Evolutionary conservation across 2,888 invertebrate species (phyloP), one percentile per base, ranked within the genome.

Genomic region (Esperia sulphurella): DNA sequence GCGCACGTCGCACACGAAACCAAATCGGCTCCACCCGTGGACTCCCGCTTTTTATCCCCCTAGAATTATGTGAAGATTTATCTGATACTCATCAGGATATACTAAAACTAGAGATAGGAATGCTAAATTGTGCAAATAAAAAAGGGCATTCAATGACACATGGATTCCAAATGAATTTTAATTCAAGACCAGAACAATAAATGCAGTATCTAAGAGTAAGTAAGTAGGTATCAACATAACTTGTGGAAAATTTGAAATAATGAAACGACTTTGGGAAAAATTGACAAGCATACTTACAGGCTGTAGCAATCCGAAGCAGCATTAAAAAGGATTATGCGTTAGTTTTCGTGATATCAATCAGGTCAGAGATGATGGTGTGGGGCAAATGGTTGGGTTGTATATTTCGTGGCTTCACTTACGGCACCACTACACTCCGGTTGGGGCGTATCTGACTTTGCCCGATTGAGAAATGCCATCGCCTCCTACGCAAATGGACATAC

Each of bases 1-100:
- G 92, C 89, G 79, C 96, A 96, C 61, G 94, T 93, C 53, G 96
- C 94, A 79, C 96, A 96, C 55, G 95, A 92, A 52, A 96, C 95
- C 66, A 96, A 93, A 83, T 96, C 96, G 68, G 95, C 95, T 51
- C 94, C 94, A 59, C 94, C 93, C 57, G 92, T 91, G 47, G 94
- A 93, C 71, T 96, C 95, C 65, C 95, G 92, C 85, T 95, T 95
- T 91, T 96, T 96, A 85, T 96, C 95, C 71, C 94, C 95, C 96
- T 96, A 91, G 39, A 30, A 38, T 39, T 14, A 7, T 12, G 13
- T 10, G 9, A 10, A 8, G 8, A 33, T 33, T 33, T 33, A 10
- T 33, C 8, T 33, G 43, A 38, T 48, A 46, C 39, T 42, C 40
- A 33, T 8, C 33, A 33, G 3, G 7, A 33, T 33, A 33, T 33